phyloP scores from a whole-genome alignment of 2,888 invertebrate species.

The Disparrhopalites patrizii region DNA sequence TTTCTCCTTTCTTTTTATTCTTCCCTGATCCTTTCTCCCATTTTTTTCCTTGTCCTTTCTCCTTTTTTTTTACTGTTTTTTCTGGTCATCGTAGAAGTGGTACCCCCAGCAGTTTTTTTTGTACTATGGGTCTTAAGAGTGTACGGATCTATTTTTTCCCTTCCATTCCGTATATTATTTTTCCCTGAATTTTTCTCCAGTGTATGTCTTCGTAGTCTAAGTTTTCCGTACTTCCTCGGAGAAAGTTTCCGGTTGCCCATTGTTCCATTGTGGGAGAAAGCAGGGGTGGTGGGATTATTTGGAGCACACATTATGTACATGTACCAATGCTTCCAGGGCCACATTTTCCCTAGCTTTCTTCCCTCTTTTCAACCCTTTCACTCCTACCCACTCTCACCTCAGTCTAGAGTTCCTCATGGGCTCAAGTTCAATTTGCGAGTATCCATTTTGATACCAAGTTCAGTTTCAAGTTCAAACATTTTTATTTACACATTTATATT shows the following conservation, averaged over 20 bases:
- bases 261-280: slow-evolving; percentile 19
- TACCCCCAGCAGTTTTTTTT: too few species aligned
- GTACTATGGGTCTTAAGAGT: too few species aligned
- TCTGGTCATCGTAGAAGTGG: background rate
- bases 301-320: slow-evolving; percentile 21
- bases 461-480: too few species aligned
- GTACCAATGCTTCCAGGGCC: too few species aligned
- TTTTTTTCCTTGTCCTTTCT: background rate
- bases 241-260: slow-evolving; percentile 13
- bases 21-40: background rate
- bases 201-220: too few species aligned
- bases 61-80: background rate
- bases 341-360: too few species aligned
- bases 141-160: background rate
- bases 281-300: slow-evolving; percentile 16
- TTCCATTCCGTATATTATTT: background rate
- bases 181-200: background rate
- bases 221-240: too few species aligned
- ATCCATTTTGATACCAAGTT: too few species aligned
- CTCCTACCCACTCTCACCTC: background rate
- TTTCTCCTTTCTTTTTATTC: slow-evolving; percentile 1
- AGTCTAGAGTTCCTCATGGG: background rate
- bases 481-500: too few species aligned
- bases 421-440: too few species aligned
- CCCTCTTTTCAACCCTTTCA: too few species aligned